Conservation (phyloP, 2,888 invertebrate genomes). For the Drosophila niveifrons region DNA sequence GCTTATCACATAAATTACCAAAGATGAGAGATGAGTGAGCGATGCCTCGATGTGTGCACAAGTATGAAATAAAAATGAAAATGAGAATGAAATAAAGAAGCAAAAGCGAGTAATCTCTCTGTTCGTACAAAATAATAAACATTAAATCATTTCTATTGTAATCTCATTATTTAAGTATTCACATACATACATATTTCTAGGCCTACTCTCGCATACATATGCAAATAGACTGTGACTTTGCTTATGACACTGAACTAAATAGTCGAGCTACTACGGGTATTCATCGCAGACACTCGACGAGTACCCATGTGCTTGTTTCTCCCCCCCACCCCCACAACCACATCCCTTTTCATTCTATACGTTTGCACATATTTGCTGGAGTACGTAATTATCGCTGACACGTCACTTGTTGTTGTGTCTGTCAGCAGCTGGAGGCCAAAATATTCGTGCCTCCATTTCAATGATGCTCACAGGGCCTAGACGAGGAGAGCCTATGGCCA, state of each 20-base stretch:
- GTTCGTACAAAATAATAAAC: constrained; percentile 32
- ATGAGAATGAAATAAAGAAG: constrained; percentile 18
- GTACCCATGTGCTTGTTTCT: not conserved
- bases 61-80: constrained; percentile 16
- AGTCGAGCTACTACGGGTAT: constrained; percentile 13
- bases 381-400: constrained; percentile 39
- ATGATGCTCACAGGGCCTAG: constrained; percentile 55
- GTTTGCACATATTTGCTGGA: constrained; percentile 24
- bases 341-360: not conserved
- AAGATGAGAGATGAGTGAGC: constrained; percentile 35
- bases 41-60: constrained; percentile 13
- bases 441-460: constrained; percentile 54
- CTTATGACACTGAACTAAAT: constrained; percentile 65
- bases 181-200: not conserved
- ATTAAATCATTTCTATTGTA: constrained; percentile 53
- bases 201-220: constrained; percentile 9
- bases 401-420: constrained; percentile 43
- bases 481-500: constrained; percentile 57
- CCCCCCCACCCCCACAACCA: too few relatives aligned
- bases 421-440: constrained; percentile 1
- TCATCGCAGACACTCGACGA: constrained; percentile 11
- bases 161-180: constrained; percentile 34
- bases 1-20: constrained; percentile 62
- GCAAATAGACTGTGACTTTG: constrained; percentile 48
- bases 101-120: constrained; percentile 28